Evolutionary conservation across 2,888 invertebrate species (phyloP).

Genomic region (Mystacides longicornis): DNA sequence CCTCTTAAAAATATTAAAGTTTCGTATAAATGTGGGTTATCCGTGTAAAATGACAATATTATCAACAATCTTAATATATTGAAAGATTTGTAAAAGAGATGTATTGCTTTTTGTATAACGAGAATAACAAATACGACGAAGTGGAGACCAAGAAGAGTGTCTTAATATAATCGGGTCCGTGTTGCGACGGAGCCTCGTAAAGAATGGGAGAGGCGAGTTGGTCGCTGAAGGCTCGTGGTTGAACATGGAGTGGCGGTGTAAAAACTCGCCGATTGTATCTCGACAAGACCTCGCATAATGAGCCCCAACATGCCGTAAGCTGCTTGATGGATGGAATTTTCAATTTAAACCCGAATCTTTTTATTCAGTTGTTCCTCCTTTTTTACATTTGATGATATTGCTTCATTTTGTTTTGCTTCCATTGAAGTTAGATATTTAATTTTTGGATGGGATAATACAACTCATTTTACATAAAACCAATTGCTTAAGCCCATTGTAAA

Average conservation of each 20-base stretch:
- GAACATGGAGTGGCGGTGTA: not conserved
- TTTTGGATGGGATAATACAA: too few relatives aligned
- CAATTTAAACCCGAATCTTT: not conserved
- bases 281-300: not conserved
- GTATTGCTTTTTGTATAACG: not conserved
- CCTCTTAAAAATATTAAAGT: too few relatives aligned
- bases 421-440: too few relatives aligned
- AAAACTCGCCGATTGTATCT: not conserved
- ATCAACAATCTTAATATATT: too few relatives aligned
- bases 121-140: constrained; percentile 1
- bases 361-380: too few relatives aligned
- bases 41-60: too few relatives aligned
- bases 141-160: not conserved
- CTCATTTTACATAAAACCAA: too few relatives aligned
- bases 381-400: too few relatives aligned
- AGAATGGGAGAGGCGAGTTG: not conserved
- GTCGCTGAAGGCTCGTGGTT: not conserved
- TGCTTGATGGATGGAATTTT: not conserved
- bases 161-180: not conserved
- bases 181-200: too few relatives aligned
- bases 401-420: too few relatives aligned
- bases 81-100: not conserved
- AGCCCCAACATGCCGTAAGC: not conserved
- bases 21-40: too few relatives aligned
- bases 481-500: too few relatives aligned